These are phyloP conservation scores for Papilio helenus DNA, from an alignment of 1,140 invertebrate species.

Conservation along the genomic window DNA sequence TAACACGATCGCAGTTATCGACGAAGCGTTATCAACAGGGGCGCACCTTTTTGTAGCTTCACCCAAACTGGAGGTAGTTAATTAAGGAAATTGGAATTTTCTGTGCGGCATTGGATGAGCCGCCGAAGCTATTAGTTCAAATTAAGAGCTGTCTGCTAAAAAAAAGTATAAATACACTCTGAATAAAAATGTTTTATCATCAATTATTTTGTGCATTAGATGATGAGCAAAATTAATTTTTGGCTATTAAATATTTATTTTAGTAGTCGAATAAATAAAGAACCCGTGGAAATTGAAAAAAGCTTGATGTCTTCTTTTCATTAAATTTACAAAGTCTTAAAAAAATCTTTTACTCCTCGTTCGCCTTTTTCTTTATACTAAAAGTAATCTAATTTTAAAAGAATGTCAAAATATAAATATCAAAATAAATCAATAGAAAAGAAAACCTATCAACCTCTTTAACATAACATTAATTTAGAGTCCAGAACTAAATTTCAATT, in stretches of 20 bases:
- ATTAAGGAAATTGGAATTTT: slow-evolving; percentile 83
- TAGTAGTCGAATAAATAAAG: not conserved
- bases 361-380: no score
- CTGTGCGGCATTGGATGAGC: slow-evolving; percentile 76
- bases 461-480: not conserved
- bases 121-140: slow-evolving; percentile 80
- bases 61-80: slow-evolving; percentile 75
- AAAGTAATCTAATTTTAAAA: no score
- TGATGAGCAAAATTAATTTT: not conserved
- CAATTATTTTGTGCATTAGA: not conserved
- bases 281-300: no score
- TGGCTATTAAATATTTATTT: not conserved
- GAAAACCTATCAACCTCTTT: no score
- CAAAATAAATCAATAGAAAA: no score
- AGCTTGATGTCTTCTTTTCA: no score
- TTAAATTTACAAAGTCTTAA: no score
- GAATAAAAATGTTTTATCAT: slow-evolving; percentile 16
- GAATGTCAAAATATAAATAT: no score
- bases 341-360: no score
- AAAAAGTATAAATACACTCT: slow-evolving; percentile 40
- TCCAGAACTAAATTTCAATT: not conserved
- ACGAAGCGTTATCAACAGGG: slow-evolving; percentile 64
- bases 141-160: slow-evolving; percentile 73
- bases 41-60: slow-evolving; percentile 75
- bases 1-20: slow-evolving; percentile 70